A percentile compares a stretch with the other conserved stretches of the same genome.
phyloP scores from a whole-genome alignment of 2,888 invertebrate species.

The Aphodius sticticus region DNA sequence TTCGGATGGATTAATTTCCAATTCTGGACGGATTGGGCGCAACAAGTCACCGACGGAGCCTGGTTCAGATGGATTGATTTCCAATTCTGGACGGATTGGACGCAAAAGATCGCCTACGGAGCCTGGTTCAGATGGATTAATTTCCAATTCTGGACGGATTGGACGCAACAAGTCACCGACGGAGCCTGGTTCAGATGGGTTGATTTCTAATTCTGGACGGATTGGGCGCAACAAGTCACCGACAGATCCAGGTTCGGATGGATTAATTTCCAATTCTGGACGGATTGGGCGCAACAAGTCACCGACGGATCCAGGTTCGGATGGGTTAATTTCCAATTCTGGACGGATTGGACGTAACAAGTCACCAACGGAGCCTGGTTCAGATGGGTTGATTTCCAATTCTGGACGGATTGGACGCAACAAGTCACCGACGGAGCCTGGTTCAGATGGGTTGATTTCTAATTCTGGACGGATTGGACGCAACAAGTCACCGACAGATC shows the following conservation, averaged over 20 bases:
- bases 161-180: not conserved
- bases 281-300: not conserved
- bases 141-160: not conserved
- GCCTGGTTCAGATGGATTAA: not conserved
- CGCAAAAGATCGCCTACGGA: not conserved
- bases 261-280: slow-evolving; percentile 18
- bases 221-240: not conserved
- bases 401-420: slow-evolving; percentile 15
- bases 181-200: not conserved
- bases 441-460: not conserved
- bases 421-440: not conserved
- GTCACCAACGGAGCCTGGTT: slow-evolving; percentile 21
- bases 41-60: not conserved
- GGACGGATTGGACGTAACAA: slow-evolving; percentile 18
- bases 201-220: not conserved
- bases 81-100: not conserved
- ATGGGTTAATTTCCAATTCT: slow-evolving; percentile 14
- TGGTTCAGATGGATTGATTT: not conserved
- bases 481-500: not conserved
- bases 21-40: not conserved
- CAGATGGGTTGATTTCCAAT: slow-evolving; percentile 15
- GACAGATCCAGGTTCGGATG: not conserved
- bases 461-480: not conserved
- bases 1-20: not conserved
- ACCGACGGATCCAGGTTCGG: slow-evolving; percentile 15